Evolutionary conservation across 1,140 invertebrate species (phyloP), one percentile per base, ranked within the genome.

Genomic region (Pogonomyrmex californicus): DNA sequence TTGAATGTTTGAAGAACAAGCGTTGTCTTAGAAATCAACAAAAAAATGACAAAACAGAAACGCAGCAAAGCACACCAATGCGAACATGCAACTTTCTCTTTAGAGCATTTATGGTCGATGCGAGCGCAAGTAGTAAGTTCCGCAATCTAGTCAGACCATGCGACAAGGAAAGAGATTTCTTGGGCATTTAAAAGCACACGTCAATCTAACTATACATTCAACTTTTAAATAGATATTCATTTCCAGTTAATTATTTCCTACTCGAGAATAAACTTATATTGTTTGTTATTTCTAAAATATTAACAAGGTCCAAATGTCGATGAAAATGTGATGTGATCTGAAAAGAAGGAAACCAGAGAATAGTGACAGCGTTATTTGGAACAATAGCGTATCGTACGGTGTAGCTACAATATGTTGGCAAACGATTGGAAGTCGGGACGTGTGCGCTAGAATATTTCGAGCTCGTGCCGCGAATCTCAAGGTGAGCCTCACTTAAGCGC

Each of bases 71-170:
- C 23, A 36, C 51, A 56, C 33, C 41, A 10, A 9, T 38, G 17
- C n/a, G 38, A 60, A 49, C 30, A 47, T 60, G 7, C 30, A 33
- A 58, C 23, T 56, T 47, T 33, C 2, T 47, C 5, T 5, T 56
- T 41, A 30, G 14, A 60, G 33, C 49, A 33, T 58, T 44, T 76
- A 60, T 60, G 65, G 14, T 47, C 33, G 54, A 82, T 82, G 79
- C 38, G 51, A 58, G 51, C 30, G 66, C 54, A 83, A 83, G 79
- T 83, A 83, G 79, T 83, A 83, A 83, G 68, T 60, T 73, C 54
- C 30, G 41, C 33, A 17, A 73, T 75, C 54, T 62, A 83, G 79
- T 83, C 79, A 73, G 79, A 83, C 79, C 44, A 33, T 47, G 56
- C 41, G 10, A n/a, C 54, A 30, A 49, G 7, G 38, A 58, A 56